phyloP scores from a whole-genome alignment of 2,113 vertebrate genomes.

The Verasper variegatus region DNA sequence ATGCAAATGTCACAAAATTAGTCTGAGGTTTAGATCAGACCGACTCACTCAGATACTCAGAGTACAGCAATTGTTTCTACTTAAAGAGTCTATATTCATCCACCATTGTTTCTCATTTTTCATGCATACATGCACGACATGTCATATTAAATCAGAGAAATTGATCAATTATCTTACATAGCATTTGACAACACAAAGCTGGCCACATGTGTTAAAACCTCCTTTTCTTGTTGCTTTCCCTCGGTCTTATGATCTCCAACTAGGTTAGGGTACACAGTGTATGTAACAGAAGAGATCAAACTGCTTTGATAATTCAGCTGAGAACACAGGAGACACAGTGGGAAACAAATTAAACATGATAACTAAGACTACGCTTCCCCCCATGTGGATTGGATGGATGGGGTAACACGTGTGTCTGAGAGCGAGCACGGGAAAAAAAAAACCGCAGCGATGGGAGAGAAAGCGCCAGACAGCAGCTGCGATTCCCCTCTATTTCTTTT shows the following conservation, averaged over 20 bases:
- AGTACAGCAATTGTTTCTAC: no score
- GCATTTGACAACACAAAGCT: neutral
- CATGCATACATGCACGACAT: no score
- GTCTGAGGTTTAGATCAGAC: conserved; percentile 6
- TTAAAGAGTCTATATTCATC: neutral
- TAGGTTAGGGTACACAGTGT: conserved; percentile 23
- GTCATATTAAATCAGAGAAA: neutral
- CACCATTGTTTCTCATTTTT: neutral
- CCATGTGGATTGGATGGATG: conserved; percentile 41
- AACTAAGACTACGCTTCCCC: conserved; percentile 41
- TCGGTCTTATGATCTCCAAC: neutral
- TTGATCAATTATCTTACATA: neutral
- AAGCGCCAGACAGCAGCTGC: conserved; percentile 54
- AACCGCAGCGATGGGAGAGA: conserved; percentile 7
- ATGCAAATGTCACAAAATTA: conserved; percentile 25
- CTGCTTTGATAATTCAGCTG: conserved; percentile 57
- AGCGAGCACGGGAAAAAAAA: neutral
- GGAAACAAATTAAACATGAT: conserved; percentile 74
- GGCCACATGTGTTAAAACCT: conserved; percentile 11
- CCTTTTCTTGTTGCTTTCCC: neutral
- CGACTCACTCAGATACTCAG: neutral
- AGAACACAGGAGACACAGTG: conserved; percentile 53
- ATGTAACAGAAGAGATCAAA: conserved; percentile 57
- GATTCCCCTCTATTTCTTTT: conserved; percentile 56
- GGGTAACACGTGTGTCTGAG: conserved; percentile 33